Percentiles rank a stretch among this genome's conserved stretches.
phyloP scores from a whole-genome alignment of 2,888 invertebrate species.

The Tenthredo livida region DNA sequence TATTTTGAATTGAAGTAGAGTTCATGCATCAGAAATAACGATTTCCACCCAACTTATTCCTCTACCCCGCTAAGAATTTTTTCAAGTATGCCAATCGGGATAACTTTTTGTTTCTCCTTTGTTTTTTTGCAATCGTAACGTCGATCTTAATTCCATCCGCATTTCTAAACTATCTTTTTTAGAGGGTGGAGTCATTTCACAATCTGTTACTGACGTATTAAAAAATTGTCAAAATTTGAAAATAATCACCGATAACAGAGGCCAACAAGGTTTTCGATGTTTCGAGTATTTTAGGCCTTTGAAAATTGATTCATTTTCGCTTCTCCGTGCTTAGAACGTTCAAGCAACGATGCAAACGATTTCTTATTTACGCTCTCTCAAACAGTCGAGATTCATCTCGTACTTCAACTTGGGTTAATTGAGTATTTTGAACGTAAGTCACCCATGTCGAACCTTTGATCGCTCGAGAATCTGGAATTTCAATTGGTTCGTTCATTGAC shows the following conservation, averaged over 20 bases:
- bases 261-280: neutral
- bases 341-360: neutral
- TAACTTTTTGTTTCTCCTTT: neutral
- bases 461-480: slow-evolving; percentile 28
- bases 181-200: neutral
- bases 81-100: neutral
- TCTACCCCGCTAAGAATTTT: neutral
- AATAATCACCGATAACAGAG: neutral
- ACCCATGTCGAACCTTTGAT: slow-evolving; percentile 23
- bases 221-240: neutral
- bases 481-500: slow-evolving; percentile 32
- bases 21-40: slow-evolving; percentile 14
- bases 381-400: neutral
- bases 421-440: neutral
- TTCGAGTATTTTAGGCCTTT: neutral
- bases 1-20: slow-evolving; percentile 19
- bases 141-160: neutral
- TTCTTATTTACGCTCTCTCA: neutral
- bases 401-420: slow-evolving; percentile 16
- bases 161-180: neutral
- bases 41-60: slow-evolving; percentile 6
- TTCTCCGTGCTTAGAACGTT: neutral
- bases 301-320: neutral
- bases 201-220: neutral
- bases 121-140: neutral